Conservation (phyloP, 2,113 vertebrate genomes). For the Phocoena phocoena region DNA sequence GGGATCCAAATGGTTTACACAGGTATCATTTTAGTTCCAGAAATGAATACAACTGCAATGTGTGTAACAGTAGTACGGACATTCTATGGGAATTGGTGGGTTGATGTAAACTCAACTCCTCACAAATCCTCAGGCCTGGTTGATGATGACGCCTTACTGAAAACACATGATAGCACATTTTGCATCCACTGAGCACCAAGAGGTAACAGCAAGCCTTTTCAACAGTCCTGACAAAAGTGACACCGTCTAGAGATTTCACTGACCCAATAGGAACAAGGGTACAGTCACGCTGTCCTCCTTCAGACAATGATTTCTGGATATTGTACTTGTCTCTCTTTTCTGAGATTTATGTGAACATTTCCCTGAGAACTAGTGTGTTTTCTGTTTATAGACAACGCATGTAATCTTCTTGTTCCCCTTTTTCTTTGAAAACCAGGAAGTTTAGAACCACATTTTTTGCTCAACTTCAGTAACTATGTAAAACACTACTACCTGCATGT, state of each 20-base stretch:
- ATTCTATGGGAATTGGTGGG: neutral
- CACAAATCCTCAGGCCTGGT: neutral
- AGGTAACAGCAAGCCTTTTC: neutral
- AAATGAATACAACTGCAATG: neutral
- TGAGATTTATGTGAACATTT: neutral
- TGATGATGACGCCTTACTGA: neutral
- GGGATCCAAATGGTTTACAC: neutral
- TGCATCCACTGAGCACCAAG: neutral
- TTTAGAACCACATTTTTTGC: neutral
- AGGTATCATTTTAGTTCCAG: neutral
- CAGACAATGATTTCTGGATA: neutral
- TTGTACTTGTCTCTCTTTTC: neutral
- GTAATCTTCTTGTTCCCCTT: neutral
- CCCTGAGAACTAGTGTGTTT: neutral
- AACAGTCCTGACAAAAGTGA: neutral
- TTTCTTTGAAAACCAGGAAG: slow-evolving; percentile 16
- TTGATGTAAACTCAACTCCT: neutral
- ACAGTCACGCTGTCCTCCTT: neutral
- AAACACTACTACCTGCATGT: neutral
- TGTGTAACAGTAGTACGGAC: neutral
- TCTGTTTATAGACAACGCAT: neutral
- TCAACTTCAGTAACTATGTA: neutral
- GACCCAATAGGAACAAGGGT: neutral
- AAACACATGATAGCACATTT: neutral
- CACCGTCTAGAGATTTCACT: neutral